phyloP scores from a whole-genome alignment of 2,797 vertebrate species.

The Merluccius polli region DNA sequence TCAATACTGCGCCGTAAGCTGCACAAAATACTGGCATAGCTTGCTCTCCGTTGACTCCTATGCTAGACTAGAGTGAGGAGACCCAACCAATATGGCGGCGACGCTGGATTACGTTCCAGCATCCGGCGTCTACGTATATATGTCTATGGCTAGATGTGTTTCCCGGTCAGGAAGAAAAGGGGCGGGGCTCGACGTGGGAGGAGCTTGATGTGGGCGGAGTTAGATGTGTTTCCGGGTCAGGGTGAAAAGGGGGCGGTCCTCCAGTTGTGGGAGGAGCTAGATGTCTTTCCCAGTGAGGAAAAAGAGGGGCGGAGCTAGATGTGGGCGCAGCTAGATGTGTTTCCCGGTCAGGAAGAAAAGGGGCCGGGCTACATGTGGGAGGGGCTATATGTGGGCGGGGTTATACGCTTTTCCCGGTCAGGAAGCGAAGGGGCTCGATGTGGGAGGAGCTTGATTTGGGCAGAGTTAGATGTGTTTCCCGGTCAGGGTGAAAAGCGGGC shows the following conservation, averaged over 20 bases:
- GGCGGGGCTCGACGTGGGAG: background rate
- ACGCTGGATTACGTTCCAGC: too few species aligned
- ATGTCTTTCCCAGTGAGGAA: too few species aligned
- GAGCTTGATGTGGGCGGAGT: too few species aligned
- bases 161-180: background rate
- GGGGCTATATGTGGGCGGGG: background rate
- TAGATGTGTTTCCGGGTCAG: background rate
- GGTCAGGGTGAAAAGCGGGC: constrained; percentile 81
- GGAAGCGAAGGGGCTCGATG: background rate
- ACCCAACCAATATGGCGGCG: too few species aligned
- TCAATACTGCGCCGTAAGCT: too few species aligned
- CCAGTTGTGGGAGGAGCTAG: background rate
- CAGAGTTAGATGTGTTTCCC: constrained; percentile 82
- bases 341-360: background rate
- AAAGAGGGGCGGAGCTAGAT: background rate
- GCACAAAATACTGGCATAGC: too few species aligned
- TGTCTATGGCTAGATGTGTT: too few species aligned
- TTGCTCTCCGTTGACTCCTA: too few species aligned
- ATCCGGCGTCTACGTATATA: too few species aligned
- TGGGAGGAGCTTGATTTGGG: background rate
- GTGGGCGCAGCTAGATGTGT: background rate
- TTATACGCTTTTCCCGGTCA: constrained; percentile 84
- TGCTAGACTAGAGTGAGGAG: too few species aligned
- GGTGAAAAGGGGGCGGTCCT: background rate
- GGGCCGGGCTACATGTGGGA: too few species aligned